A percentile compares a stretch with the other conserved stretches of the same genome.
These are phyloP conservation scores for Phthorimaea operculella DNA, from an alignment of 1,140 invertebrate genomes.

Conservation along the genomic window DNA sequence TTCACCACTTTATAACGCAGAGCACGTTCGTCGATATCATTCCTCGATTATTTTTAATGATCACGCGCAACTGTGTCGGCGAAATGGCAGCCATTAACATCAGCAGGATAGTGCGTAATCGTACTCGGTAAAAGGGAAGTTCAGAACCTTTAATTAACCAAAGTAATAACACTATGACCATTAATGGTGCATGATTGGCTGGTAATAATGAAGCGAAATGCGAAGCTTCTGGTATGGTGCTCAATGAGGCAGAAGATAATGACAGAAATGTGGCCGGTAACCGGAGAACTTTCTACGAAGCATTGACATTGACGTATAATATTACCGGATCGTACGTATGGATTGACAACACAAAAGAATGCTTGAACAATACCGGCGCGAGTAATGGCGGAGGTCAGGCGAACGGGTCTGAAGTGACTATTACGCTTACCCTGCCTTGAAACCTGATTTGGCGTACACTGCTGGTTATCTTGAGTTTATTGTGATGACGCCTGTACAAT, in stretches of 20 bases:
- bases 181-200: slow-evolving; percentile 1
- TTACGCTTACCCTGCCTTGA: slow-evolving; percentile 25
- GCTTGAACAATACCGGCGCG: slow-evolving; percentile 32
- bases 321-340: slow-evolving; percentile 24
- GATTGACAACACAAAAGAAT: slow-evolving; percentile 32
- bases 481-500: no score
- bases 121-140: not conserved
- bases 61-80: slow-evolving; percentile 10
- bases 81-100: slow-evolving; percentile 15
- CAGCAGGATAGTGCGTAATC: slow-evolving; percentile 8
- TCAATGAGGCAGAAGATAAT: not conserved
- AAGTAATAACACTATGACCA: not conserved
- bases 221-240: not conserved
- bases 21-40: slow-evolving; percentile 34
- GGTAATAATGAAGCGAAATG: not conserved
- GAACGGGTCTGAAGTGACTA: slow-evolving; percentile 41
- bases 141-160: not conserved
- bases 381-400: slow-evolving; percentile 38
- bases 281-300: slow-evolving; percentile 24
- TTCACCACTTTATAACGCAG: slow-evolving; percentile 40
- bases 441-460: no score
- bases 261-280: slow-evolving; percentile 2
- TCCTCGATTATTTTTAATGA: slow-evolving; percentile 20
- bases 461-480: no score
- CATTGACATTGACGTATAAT: slow-evolving; percentile 28